phyloP scores from a whole-genome alignment of 2,888 invertebrate species.

The Caenorhabditis sp. region DNA sequence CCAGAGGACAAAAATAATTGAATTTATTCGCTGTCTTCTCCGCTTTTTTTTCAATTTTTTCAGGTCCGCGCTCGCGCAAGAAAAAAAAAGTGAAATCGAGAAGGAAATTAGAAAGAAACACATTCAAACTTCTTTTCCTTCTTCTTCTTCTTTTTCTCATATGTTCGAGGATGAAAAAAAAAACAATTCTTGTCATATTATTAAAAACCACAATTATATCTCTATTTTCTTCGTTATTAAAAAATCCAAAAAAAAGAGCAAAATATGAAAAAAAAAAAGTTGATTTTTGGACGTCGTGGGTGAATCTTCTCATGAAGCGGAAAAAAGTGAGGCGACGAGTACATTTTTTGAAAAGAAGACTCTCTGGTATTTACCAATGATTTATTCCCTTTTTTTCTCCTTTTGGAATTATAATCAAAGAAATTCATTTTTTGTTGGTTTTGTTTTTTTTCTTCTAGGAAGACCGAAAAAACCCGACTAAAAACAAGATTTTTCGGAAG shows the following conservation, averaged over 20 bases:
- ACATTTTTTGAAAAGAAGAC: not conserved
- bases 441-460: too few relatives aligned
- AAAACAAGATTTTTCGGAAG: too few relatives aligned
- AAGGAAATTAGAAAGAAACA: too few relatives aligned
- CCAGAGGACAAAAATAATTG: not conserved
- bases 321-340: not conserved
- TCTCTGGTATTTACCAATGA: not conserved
- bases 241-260: not conserved
- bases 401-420: too few relatives aligned
- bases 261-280: not conserved
- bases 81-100: not conserved
- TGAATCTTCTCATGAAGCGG: not conserved
- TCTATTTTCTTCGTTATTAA: not conserved
- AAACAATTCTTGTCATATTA: too few relatives aligned
- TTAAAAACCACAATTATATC: not conserved
- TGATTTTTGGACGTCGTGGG: not conserved
- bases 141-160: too few relatives aligned
- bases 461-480: too few relatives aligned
- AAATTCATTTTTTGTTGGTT: too few relatives aligned
- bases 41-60: not conserved
- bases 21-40: not conserved
- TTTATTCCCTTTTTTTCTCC: not conserved
- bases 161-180: too few relatives aligned
- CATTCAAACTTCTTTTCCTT: too few relatives aligned
- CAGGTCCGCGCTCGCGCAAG: not conserved